These are phyloP conservation scores for Loriculus beryllinus DNA, from an alignment of 2,797 vertebrate species.

Conservation along the genomic window DNA sequence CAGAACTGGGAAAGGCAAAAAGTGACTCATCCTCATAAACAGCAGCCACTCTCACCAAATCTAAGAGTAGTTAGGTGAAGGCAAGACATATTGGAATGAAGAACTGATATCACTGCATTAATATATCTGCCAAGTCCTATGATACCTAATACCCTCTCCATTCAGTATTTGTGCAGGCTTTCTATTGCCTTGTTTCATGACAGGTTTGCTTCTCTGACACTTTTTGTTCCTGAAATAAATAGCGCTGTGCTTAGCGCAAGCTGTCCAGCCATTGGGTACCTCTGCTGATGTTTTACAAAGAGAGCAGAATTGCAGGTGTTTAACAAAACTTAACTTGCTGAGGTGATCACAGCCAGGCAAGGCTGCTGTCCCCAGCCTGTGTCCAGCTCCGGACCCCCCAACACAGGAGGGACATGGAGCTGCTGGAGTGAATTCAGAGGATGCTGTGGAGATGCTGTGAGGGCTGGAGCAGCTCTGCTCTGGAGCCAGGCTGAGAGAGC, in stretches of 20 bases:
- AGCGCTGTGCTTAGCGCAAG: not conserved
- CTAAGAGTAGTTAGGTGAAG: not conserved
- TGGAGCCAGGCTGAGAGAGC: not conserved
- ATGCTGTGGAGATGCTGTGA: accelerated
- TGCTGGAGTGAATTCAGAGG: not conserved
- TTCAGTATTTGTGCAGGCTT: not conserved
- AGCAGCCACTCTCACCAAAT: not conserved
- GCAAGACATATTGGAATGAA: not conserved
- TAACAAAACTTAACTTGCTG: not conserved
- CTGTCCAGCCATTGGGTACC: not conserved
- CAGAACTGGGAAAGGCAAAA: not conserved
- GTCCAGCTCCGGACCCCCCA: not conserved
- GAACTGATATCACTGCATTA: not conserved
- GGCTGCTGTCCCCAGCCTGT: not conserved
- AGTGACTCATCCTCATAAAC: not conserved
- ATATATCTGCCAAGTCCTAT: not conserved
- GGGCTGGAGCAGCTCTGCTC: not conserved
- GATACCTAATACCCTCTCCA: not conserved
- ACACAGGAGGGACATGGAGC: not conserved
- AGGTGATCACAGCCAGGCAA: not conserved
- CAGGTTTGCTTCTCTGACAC: not conserved
- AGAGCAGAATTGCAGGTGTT: not conserved
- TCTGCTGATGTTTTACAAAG: not conserved
- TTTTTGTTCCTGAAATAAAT: constrained; percentile 20
- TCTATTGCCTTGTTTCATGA: not conserved